A percentile compares a stretch with the other conserved stretches of the same genome.
phyloP scores from a whole-genome alignment of 2,113 vertebrate genomes.

The Danio rerio region GRCz12tu NC_133184.1:10917501-10918000 shows the following conservation, averaged over 20 bases:
- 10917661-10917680: no score
- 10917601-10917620: no score
- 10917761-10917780: neutral
- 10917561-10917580: no score
- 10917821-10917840: neutral
- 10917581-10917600: no score
- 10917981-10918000: constrained; percentile 51
- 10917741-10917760: no score
- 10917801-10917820: neutral
- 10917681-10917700: no score
- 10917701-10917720: no score
- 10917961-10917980: constrained; percentile 50
- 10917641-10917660: no score
- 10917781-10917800: neutral
- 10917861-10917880: constrained; percentile 84
- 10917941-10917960: constrained; percentile 25
- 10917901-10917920: constrained; percentile 10
- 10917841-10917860: rapidly evolving
- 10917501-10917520: no score
- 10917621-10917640: no score
- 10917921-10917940: neutral
- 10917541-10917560: no score
- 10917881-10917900: constrained; percentile 65
- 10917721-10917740: neutral
- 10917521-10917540: no score